A percentile compares a stretch with the other conserved stretches of the same genome.
These are phyloP conservation scores for Campoplex nolae DNA, from an alignment of 2,888 invertebrate species.

Conservation along the genomic window DNA sequence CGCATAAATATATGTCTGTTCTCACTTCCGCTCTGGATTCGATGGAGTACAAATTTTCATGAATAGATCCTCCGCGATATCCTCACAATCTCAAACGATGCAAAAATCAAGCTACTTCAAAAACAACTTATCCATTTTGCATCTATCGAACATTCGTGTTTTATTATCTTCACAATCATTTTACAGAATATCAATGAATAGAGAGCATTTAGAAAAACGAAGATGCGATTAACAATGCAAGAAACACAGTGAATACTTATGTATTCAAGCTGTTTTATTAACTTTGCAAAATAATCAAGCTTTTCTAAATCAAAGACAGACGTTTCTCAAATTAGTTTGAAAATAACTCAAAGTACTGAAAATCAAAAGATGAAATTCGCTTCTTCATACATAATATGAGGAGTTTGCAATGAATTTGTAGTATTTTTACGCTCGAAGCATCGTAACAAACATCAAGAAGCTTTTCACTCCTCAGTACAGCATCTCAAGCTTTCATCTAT, in stretches of 20 bases:
- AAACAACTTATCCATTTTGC: neutral
- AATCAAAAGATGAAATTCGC: neutral
- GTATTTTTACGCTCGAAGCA: conserved; percentile 52
- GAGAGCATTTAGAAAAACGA: neutral
- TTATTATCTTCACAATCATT: neutral
- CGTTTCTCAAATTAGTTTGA: neutral
- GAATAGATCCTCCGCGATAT: neutral
- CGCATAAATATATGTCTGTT: neutral
- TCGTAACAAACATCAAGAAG: conserved; percentile 62
- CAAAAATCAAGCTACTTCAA: neutral
- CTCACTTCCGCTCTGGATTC: neutral
- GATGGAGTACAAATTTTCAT: neutral
- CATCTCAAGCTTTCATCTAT: conserved; percentile 50
- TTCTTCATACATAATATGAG: neutral
- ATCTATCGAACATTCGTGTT: neutral
- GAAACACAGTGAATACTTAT: neutral
- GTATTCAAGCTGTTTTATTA: neutral
- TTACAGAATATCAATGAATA: neutral
- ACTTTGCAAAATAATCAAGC: neutral
- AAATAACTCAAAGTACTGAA: neutral
- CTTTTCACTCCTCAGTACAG: neutral
- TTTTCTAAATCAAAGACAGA: neutral
- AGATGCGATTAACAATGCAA: neutral
- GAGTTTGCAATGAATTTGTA: neutral
- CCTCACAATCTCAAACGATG: neutral